Evolutionary conservation across 1,140 invertebrate species (phyloP), one percentile per base, ranked within the genome.

Genomic region (Globodera ellingtonae): DNA sequence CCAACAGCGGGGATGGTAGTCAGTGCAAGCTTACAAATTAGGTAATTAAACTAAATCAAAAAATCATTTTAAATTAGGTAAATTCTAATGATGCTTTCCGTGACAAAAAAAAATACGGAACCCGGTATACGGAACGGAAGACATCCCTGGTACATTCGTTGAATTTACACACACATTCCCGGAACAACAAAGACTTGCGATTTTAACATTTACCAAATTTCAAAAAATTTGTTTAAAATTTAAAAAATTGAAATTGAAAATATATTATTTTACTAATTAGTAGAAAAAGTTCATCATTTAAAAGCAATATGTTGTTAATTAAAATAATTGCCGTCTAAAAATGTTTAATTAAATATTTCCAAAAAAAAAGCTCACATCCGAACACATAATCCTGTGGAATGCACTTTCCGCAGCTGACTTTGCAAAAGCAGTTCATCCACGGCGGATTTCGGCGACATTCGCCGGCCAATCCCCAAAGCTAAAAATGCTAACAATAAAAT

Each of bases 401-500:
- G 79, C 84, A 85, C 15, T 50, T 48, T 10, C 84, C 84, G 72
- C 84, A 85, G 21, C 79, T 82, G 10, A 85, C 83, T n/a, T 79
- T 72, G 66, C 84, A 85, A 73, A 86, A 86, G 67, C 84, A 85
- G 24, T 74, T 65, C 84, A 85, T 85, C 85, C 83, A 84, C 35
- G 65, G 67, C 15, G 83, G 66, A 77, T 87, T 85, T 3, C 71
- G n/a, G 13, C 44, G 48, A 65, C 84, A 85, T 59, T 83, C 46
- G 15, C 84, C 84, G 5, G 77, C 44, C 9, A 85, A 21, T 10
- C 82, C 79, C 84, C 84, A 85, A 10, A 82, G 46, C 77, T 80
- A 72, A 74, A 74, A 35, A 35, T 35, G 35, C 0, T 3, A 2
- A 2, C 35, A 35, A 35, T 35, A 35, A 35, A 35, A 35, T 35